Evolutionary conservation across 2,888 invertebrate species (phyloP).

Genomic region (Apamea sordens): DNA sequence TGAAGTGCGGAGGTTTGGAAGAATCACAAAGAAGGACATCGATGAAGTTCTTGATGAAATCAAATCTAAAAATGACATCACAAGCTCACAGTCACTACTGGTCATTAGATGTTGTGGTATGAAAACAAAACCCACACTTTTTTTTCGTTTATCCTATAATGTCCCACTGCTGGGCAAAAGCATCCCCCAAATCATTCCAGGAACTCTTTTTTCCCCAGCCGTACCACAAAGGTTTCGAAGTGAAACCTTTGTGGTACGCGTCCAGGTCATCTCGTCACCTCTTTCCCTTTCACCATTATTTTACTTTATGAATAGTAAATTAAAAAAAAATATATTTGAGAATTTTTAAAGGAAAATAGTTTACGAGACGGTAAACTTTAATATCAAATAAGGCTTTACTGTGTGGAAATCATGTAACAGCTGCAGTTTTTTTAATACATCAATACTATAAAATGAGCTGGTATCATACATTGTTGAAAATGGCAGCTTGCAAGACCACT

Average conservation of each 20-base stretch:
- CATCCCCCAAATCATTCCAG: neutral
- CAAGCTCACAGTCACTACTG: constrained; percentile 94
- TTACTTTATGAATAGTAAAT: neutral
- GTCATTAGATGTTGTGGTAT: constrained; percentile 95
- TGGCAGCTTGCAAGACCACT: neutral
- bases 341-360: neutral
- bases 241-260: rapidly evolving
- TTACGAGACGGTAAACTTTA: neutral
- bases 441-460: neutral
- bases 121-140: constrained; percentile 37
- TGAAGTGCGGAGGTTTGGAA: constrained; percentile 93
- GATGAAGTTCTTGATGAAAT: constrained; percentile 95
- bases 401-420: neutral
- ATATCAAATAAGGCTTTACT: neutral
- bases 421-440: neutral
- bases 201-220: neutral
- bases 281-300: neutral
- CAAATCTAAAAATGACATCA: constrained; percentile 92
- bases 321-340: neutral
- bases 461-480: neutral
- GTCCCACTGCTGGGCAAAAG: too few species aligned
- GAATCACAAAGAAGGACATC: constrained; percentile 93
- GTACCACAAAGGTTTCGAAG: too few species aligned
- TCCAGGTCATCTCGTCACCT: neutral
- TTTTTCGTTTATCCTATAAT: neutral